Base-by-base conservation (phyloP, 2,888 invertebrate species). In the Listrodromus nycthemerus region DNA sequence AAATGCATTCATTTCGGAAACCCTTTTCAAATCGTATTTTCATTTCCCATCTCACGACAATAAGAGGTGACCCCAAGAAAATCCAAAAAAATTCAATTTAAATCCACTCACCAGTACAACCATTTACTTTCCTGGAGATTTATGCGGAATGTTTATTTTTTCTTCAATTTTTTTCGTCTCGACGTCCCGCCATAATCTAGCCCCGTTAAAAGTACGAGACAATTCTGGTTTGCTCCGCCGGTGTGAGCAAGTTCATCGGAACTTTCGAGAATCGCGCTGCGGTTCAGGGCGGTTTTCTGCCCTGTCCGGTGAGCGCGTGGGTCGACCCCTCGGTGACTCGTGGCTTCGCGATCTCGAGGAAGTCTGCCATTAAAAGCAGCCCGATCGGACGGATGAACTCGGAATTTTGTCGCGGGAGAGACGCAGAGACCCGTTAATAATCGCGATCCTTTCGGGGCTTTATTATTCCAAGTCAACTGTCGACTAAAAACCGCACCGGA, bases 301-400 rank as follows among this genome's bases (percentile, higher is more conserved):
- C 16, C 24, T 73, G 66, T 37, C 45, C 30, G 50, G 41, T 16
- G 19, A 13, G 82, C 19, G 82, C 66, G 82, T 82, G 82, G 82
- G 82, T 33, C 52, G 82, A 82, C 82, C 82, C 82, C 74, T 77
- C 77, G 52, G 30, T 66, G 45, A 21, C 58, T 66, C 75, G 50
- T 19, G 71, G 73, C 37, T 33, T 16, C 75, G 58, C 67, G 73
- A 73, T 82, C 70, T 78, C 77, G 78, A 82, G 82, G 82, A 82
- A 82, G 82, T 82, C 67, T 78, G 78, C 82, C 78, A 82, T 82
- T 82, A 82, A 74, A 82, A 74, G 65, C 71, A 48, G 37, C 73
- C 67, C 78, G 67, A 67, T 69, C 78, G 50, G 73, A 82, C 71
- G 77, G 61, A 82, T 58, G 66, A 71, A 71, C 70, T n/a, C 21